These are phyloP conservation scores for Hycleus phaleratus DNA, from an alignment of 1,140 invertebrate species.

Conservation along the genomic window DNA sequence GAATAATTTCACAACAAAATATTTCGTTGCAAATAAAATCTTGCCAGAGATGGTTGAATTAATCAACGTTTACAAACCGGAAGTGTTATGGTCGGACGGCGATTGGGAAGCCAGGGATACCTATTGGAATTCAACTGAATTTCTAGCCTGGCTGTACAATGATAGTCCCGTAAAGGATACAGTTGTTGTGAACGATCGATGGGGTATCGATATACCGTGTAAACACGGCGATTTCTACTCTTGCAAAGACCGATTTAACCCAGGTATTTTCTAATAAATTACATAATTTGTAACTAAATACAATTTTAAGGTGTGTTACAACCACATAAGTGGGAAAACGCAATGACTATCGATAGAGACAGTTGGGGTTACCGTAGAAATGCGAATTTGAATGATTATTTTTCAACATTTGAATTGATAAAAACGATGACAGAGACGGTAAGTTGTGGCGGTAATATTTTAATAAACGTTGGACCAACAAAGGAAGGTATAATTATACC, in stretches of 20 bases:
- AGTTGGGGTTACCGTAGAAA: slow-evolving; percentile 83
- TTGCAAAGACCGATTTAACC: slow-evolving; percentile 79
- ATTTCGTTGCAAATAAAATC: slow-evolving; percentile 59
- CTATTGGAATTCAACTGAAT: slow-evolving; percentile 73
- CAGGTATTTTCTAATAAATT: slow-evolving; percentile 47
- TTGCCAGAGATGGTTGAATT: slow-evolving; percentile 67
- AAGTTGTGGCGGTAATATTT: slow-evolving; percentile 74
- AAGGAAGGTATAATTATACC: slow-evolving; percentile 77
- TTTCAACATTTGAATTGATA: slow-evolving; percentile 63
- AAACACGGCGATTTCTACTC: slow-evolving; percentile 86
- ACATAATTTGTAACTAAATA: too few relatives aligned
- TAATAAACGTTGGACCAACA: slow-evolving; percentile 84
- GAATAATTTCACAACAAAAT: slow-evolving; percentile 55
- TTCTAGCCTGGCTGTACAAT: slow-evolving; percentile 90
- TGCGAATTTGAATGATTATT: slow-evolving; percentile 57
- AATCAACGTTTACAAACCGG: slow-evolving; percentile 70
- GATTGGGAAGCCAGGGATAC: slow-evolving; percentile 70
- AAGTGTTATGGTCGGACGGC: slow-evolving; percentile 89
- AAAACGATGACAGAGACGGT: slow-evolving; percentile 66
- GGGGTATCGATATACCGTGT: slow-evolving; percentile 71
- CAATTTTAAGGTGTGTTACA: slow-evolving; percentile 50
- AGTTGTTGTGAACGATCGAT: slow-evolving; percentile 82
- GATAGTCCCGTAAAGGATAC: slow-evolving; percentile 85
- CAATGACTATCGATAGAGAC: slow-evolving; percentile 75
- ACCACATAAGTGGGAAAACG: slow-evolving; percentile 80